These are phyloP conservation scores for Rhabditoides inermis DNA, from an alignment of 2,888 invertebrate species.

Conservation along the genomic window DNA sequence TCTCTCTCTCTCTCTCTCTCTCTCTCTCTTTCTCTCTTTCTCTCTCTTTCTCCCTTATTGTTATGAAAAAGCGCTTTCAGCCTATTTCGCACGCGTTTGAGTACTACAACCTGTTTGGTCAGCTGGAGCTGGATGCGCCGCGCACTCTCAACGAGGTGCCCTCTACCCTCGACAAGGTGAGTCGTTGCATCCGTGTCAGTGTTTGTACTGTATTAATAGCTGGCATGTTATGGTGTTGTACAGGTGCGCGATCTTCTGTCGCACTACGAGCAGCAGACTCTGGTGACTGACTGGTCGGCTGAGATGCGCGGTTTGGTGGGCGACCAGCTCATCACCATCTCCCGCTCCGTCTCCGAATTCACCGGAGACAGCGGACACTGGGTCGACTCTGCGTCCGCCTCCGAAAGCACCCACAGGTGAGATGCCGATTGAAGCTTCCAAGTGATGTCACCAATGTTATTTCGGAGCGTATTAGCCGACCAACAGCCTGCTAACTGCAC, in stretches of 20 bases:
- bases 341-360: conserved; percentile 17
- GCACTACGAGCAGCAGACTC: conserved; percentile 32
- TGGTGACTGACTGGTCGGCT: conserved; percentile 26
- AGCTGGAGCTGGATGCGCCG: conserved; percentile 30
- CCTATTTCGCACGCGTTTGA: conserved; percentile 39
- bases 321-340: conserved; percentile 8
- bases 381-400: conserved; percentile 5
- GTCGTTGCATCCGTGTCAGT: background rate
- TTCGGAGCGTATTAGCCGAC: no score
- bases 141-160: conserved; percentile 24
- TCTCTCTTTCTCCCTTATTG: no score
- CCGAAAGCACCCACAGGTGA: no score
- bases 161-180: conserved; percentile 18
- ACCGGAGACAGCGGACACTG: conserved; percentile 8
- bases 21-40: no score
- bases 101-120: conserved; percentile 29
- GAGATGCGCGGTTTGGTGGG: conserved; percentile 9
- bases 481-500: no score
- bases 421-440: no score
- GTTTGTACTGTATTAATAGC: background rate
- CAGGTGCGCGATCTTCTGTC: conserved; percentile 21
- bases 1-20: no score
- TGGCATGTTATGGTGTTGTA: background rate
- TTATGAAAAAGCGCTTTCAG: conserved; percentile 17
- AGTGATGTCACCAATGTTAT: no score